These are phyloP conservation scores for Andrena bucephala DNA, from an alignment of 2,888 invertebrate species.

Conservation along the genomic window DNA sequence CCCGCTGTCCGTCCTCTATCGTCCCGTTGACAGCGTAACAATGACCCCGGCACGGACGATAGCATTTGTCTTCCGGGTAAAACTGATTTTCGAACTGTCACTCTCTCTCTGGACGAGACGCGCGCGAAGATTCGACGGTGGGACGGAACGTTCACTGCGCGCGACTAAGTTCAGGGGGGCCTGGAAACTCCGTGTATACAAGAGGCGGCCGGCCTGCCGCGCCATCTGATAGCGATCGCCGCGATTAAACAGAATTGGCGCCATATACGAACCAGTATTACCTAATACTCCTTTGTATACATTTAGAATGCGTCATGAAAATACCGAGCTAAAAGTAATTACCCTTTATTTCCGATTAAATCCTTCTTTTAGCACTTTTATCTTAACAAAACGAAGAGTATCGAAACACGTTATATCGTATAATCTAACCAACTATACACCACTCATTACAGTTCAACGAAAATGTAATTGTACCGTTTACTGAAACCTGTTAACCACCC, in stretches of 20 bases:
- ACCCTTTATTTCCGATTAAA: background rate
- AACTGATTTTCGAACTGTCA: conserved; percentile 65
- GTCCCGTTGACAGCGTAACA: conserved; percentile 7
- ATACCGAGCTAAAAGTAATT: too few species aligned
- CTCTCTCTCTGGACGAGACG: conserved; percentile 49
- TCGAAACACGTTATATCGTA: too few species aligned
- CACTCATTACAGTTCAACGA: too few species aligned
- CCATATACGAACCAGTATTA: conserved; percentile 15
- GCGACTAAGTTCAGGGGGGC: conserved; percentile 72
- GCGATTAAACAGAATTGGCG: conserved; percentile 12
- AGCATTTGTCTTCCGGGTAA: conserved; percentile 40
- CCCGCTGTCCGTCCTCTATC: conserved; percentile 1
- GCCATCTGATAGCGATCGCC: conserved; percentile 45
- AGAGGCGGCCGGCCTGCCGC: conserved; percentile 40
- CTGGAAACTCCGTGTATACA: conserved; percentile 63
- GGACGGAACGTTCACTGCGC: conserved; percentile 73
- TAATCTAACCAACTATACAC: too few species aligned
- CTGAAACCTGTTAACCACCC: too few species aligned
- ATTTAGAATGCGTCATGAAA: background rate
- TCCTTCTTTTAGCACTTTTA: background rate
- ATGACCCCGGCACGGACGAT: background rate
- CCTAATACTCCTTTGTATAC: background rate
- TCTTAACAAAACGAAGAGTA: too few species aligned
- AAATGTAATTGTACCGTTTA: too few species aligned
- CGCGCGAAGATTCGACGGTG: conserved; percentile 69